Base-by-base conservation (phyloP, 92 coral and sea anemone genomes). In the Desmophyllum pertusum region DNA sequence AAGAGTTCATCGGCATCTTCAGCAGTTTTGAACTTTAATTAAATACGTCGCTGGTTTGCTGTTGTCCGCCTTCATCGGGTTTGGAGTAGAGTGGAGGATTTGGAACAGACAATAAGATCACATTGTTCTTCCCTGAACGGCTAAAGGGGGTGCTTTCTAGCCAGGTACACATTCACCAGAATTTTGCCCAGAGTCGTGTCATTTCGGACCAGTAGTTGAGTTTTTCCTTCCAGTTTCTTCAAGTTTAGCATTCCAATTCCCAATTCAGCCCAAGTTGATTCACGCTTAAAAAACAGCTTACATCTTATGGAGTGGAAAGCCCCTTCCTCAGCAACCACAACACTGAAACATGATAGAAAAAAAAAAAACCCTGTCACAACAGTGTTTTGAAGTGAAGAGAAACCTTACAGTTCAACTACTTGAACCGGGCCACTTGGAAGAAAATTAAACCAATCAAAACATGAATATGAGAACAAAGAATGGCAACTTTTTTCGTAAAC, bases 231-330 rank as follows among this genome's bases (percentile, higher is more conserved):
- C 38, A 85, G 74, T 75, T 91, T 90, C 82, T 96, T 96, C 61
- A 97, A 83, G 87, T 92, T 97, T 29, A 97, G 90, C 99, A 94
- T 97, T 69, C 99, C 99, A n/a, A 97, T 90, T 9, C 99, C 99
- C 33, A 97, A 86, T 67, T 97, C 99, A 23, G 92, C 81, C 97
- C 97, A 97, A 37, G 84, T 75, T 29, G 81, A 61, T 19, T 85
- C 93, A 39, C 98, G 97, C 65, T 97, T 97, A 82, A 94, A 97
- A 87, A 85, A 97, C 42, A 97, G 86, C 80, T 97, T 97, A 80
- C 99, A 97, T 33, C 93, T 88, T 25, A 85, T 89, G 33, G 99
- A 97, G 66, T 92, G 84, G 71, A 93, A 89, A 10, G 98, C 91
- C 13, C 95, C 99, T 57, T 92, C 93, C 81, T 97, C 99, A 14